These are phyloP conservation scores for Thinocorus orbignyianus DNA, from an alignment of 2,113 vertebrate species.

Conservation along the genomic window DNA sequence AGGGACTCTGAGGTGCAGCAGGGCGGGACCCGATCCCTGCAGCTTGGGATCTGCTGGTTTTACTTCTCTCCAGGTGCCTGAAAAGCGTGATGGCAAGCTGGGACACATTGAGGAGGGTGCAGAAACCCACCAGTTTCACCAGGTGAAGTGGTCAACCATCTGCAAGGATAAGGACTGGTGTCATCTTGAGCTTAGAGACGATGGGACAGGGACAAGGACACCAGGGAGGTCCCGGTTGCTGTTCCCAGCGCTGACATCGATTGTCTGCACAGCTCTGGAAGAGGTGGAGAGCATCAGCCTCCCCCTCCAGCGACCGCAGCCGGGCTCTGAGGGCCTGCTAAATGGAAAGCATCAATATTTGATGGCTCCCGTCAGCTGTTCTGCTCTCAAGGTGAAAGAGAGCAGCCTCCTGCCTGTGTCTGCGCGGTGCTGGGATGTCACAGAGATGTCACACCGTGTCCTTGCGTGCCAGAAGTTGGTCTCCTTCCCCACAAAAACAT, in stretches of 20 bases:
- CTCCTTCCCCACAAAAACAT: not conserved
- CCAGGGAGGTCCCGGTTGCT: not conserved
- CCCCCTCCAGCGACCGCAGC: not conserved
- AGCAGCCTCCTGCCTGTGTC: not conserved
- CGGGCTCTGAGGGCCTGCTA: not conserved
- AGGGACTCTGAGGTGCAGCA: fast-evolving
- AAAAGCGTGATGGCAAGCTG: fast-evolving
- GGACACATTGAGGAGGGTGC: not conserved
- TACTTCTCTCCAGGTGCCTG: not conserved
- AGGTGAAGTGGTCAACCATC: fast-evolving
- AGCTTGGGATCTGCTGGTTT: not conserved
- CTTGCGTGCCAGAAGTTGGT: fast-evolving
- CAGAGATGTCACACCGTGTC: fast-evolving
- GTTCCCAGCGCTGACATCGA: not conserved
- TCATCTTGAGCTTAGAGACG: fast-evolving
- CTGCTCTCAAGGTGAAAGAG: not conserved
- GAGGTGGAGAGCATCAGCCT: not conserved
- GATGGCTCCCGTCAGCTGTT: not conserved
- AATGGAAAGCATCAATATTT: not conserved
- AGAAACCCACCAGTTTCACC: not conserved
- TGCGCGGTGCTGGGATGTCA: fast-evolving
- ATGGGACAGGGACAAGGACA: not conserved
- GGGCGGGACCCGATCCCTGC: not conserved
- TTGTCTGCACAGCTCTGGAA: not conserved
- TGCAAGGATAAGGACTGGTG: not conserved